Evolutionary conservation across 1,140 invertebrate species (phyloP).

Genomic region (Scaptomyza graminum): DNA sequence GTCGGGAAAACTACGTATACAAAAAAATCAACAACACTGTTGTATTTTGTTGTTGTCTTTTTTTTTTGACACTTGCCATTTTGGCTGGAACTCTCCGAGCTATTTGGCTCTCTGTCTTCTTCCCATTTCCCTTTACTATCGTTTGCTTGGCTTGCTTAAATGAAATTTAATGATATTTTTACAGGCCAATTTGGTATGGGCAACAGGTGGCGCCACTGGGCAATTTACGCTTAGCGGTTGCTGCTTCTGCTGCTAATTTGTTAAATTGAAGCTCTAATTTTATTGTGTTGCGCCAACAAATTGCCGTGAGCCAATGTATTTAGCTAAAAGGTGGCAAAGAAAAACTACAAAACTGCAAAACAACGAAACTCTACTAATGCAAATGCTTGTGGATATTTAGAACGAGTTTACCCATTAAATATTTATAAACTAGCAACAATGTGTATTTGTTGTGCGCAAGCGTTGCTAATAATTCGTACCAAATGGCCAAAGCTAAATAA

Average conservation of each 20-base stretch:
- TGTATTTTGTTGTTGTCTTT: slow-evolving; percentile 11
- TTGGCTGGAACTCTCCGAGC: slow-evolving; percentile 24
- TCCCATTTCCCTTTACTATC: background rate
- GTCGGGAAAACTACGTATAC: slow-evolving; percentile 35
- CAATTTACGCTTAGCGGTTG: slow-evolving; percentile 27
- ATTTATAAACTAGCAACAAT: slow-evolving; percentile 31
- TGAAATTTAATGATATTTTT: slow-evolving; percentile 77
- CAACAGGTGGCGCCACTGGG: slow-evolving; percentile 65
- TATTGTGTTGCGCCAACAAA: slow-evolving; percentile 43
- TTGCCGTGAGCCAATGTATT: slow-evolving; percentile 3
- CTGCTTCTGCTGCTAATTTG: slow-evolving; percentile 60
- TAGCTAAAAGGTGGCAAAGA: slow-evolving; percentile 5
- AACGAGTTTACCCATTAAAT: background rate
- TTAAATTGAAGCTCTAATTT: slow-evolving; percentile 59
- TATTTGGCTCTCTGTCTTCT: background rate
- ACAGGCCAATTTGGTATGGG: slow-evolving; percentile 34
- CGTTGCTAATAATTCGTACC: slow-evolving; percentile 46
- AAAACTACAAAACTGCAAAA: background rate
- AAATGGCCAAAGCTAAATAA: slow-evolving; percentile 10
- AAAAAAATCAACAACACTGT: slow-evolving; percentile 54
- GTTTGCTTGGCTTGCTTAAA: slow-evolving; percentile 57
- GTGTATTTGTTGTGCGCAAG: slow-evolving; percentile 24
- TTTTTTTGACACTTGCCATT: slow-evolving; percentile 64
- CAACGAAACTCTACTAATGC: background rate
- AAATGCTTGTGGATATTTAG: background rate